These are phyloP conservation scores for Alauda arvensis DNA, from an alignment of 2,797 vertebrate species.

Conservation along the genomic window DNA sequence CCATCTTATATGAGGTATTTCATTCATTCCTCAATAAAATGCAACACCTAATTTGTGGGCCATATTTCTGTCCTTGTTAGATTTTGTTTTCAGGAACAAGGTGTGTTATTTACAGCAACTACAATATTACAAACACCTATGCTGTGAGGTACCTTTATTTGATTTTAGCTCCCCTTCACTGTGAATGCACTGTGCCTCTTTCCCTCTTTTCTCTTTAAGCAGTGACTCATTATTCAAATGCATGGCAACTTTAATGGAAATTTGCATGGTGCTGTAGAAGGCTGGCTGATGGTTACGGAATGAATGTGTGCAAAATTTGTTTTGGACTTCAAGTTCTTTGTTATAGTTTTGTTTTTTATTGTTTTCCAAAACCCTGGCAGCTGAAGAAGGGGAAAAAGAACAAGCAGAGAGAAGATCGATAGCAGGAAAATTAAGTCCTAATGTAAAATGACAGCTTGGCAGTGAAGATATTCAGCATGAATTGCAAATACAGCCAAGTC, in stretches of 20 bases:
- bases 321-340: not conserved
- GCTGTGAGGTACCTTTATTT: not conserved
- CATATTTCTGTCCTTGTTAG: not conserved
- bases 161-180: not conserved
- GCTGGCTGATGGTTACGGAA: not conserved
- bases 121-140: not conserved
- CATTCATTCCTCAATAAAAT: not conserved
- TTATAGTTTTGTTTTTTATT: not conserved
- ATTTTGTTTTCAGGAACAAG: not conserved
- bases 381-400: constrained; percentile 20
- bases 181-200: not conserved
- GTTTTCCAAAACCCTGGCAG: not conserved
- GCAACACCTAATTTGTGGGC: not conserved
- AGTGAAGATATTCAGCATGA: not conserved
- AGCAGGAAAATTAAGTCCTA: constrained; percentile 34
- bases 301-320: not conserved
- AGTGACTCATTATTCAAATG: not conserved
- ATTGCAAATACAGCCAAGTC: constrained; percentile 18
- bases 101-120: not conserved
- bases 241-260: not conserved
- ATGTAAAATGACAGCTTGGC: constrained; percentile 45
- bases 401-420: constrained; percentile 21
- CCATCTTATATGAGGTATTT: not conserved
- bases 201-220: not conserved
- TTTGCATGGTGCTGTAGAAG: not conserved